These are phyloP conservation scores for Tholera decimalis DNA, from an alignment of 2,888 invertebrate species.

Conservation along the genomic window DNA sequence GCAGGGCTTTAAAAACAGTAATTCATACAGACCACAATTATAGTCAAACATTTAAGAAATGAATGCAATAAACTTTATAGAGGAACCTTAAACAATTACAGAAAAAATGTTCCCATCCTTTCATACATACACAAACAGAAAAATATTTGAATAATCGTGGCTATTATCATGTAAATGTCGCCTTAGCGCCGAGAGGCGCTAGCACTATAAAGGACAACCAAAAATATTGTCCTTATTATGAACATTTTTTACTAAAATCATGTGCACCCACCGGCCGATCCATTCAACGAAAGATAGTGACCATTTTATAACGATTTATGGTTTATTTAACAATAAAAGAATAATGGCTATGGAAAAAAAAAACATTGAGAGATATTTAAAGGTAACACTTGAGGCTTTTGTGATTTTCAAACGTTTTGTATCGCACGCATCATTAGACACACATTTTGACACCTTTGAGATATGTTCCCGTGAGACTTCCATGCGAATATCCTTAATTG, in stretches of 20 bases:
- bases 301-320: constrained; percentile 90
- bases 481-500: constrained; percentile 69
- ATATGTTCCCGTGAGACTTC: constrained; percentile 81
- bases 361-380: constrained; percentile 73
- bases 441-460: constrained; percentile 79
- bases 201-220: constrained; percentile 74
- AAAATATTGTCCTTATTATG: constrained; percentile 81
- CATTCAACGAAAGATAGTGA: constrained; percentile 83
- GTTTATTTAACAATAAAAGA: constrained; percentile 90
- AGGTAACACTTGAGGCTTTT: constrained; percentile 78
- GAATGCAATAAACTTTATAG: constrained; percentile 46
- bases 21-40: constrained; percentile 53
- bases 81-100: constrained; percentile 63
- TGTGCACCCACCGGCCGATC: constrained; percentile 67
- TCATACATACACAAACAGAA: constrained; percentile 70
- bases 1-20: constrained; percentile 54
- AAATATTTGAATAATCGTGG: constrained; percentile 78
- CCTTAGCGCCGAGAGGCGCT: constrained; percentile 87
- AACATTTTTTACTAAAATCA: constrained; percentile 73
- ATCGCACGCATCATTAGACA: constrained; percentile 84
- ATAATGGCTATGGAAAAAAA: constrained; percentile 77
- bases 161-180: constrained; percentile 85
- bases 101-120: constrained; percentile 68
- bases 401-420: constrained; percentile 75
- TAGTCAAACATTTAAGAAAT: constrained; percentile 47